phyloP scores from a whole-genome alignment of 1,140 invertebrate genomes.

The Babylonia areolata region DNA sequence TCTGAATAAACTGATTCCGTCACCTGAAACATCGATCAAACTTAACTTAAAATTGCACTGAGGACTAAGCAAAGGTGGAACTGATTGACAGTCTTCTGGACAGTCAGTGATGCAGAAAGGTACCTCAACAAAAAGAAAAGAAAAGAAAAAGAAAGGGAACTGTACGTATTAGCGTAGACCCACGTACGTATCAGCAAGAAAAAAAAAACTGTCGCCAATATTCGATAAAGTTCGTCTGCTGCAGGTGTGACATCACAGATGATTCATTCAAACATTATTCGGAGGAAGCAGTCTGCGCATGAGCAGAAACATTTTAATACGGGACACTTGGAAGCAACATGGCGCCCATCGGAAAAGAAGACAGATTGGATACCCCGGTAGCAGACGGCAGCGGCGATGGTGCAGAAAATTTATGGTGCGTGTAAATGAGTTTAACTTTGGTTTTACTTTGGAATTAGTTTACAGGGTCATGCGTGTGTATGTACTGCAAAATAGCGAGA shows the following conservation, averaged over 20 bases:
- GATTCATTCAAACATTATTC: slow-evolving; percentile 52
- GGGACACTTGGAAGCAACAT: slow-evolving; percentile 59
- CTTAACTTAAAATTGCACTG: too few relatives aligned
- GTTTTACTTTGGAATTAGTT: slow-evolving; percentile 27
- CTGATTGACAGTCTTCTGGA: too few relatives aligned
- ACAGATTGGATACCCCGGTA: slow-evolving; percentile 62
- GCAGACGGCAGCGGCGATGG: slow-evolving; percentile 70
- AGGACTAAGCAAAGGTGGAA: too few relatives aligned
- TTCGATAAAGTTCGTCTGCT: slow-evolving; percentile 1
- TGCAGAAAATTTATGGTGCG: slow-evolving; percentile 76
- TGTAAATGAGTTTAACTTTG: not conserved
- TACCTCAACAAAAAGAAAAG: too few relatives aligned
- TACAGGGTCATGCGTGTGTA: not conserved
- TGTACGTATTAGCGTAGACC: too few relatives aligned
- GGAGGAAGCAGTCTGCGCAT: slow-evolving; percentile 52
- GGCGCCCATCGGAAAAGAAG: slow-evolving; percentile 72
- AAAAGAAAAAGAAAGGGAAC: too few relatives aligned
- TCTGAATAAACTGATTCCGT: too few relatives aligned
- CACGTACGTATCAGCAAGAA: too few relatives aligned
- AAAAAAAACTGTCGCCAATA: too few relatives aligned
- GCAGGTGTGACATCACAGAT: slow-evolving; percentile 47
- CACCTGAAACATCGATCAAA: too few relatives aligned
- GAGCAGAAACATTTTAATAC: slow-evolving; percentile 51
- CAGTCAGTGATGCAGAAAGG: too few relatives aligned
- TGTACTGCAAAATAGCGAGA: not conserved